A percentile compares a stretch with the other conserved stretches of the same genome.
Evolutionary conservation across 2,888 invertebrate species (phyloP).

Genomic region (Aphodius sticticus): DNA sequence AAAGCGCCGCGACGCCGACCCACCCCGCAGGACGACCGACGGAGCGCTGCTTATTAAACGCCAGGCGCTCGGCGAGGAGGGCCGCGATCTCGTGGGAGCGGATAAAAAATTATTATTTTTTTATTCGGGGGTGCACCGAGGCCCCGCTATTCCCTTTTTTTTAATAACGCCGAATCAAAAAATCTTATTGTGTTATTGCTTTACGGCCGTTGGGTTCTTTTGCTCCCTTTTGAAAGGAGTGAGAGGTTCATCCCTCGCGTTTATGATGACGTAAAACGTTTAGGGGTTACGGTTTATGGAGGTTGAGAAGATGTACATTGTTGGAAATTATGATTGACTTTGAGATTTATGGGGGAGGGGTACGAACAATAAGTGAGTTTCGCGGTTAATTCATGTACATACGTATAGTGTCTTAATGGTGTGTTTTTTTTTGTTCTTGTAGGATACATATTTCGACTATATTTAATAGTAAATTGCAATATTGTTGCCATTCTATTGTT

Average conservation of each 20-base stretch:
- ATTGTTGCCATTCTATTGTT: too few species aligned
- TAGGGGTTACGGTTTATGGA: background rate
- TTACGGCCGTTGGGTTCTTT: constrained; percentile 35
- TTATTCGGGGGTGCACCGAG: background rate
- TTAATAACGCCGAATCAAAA: constrained; percentile 60
- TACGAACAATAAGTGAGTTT: background rate
- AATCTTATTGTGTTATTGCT: constrained; percentile 50
- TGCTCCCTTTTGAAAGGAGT: background rate
- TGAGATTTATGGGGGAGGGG: background rate
- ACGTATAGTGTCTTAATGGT: too few species aligned
- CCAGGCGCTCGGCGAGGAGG: constrained; percentile 48
- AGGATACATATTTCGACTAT: too few species aligned
- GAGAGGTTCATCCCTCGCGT: background rate
- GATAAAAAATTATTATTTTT: background rate
- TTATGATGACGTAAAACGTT: background rate
- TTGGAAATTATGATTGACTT: background rate
- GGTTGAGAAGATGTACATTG: background rate
- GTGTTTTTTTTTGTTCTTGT: too few species aligned
- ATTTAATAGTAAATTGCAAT: too few species aligned
- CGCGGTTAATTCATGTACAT: background rate
- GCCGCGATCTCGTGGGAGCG: constrained; percentile 44
- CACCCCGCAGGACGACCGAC: constrained; percentile 44
- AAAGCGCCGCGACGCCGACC: background rate
- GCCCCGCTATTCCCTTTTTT: constrained; percentile 40
- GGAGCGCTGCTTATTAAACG: constrained; percentile 52